These are phyloP conservation scores for Suricata suricatta DNA, from an alignment of 2,113 vertebrate species.

Conservation along the genomic window DNA sequence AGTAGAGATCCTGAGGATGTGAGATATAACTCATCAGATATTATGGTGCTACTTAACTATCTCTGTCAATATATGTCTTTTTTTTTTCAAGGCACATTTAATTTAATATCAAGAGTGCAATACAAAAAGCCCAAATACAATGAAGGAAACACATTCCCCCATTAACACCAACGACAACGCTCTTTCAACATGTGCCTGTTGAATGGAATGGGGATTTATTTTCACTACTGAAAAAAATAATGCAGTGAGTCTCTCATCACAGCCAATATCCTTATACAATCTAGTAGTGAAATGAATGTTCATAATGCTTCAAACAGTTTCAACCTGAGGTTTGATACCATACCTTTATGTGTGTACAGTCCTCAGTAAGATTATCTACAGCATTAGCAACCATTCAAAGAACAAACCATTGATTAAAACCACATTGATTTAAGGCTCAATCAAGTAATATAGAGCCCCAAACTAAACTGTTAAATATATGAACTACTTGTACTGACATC, in stretches of 20 bases:
- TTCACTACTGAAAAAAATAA: conserved; percentile 78
- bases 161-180: conserved; percentile 84
- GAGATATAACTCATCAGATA: not conserved
- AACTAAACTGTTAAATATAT: conserved; percentile 80
- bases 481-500: conserved; percentile 80
- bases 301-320: conserved; percentile 80
- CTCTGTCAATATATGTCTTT: not conserved
- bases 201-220: conserved; percentile 71
- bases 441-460: conserved; percentile 77
- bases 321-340: conserved; percentile 79
- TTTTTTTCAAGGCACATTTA: conserved; percentile 85
- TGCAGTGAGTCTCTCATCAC: conserved; percentile 80
- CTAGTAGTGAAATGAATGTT: conserved; percentile 84
- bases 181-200: conserved; percentile 80
- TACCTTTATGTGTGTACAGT: conserved; percentile 84
- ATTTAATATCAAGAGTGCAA: conserved; percentile 83
- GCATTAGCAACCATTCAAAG: conserved; percentile 84
- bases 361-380: conserved; percentile 82
- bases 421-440: conserved; percentile 82
- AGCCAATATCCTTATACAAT: conserved; percentile 83
- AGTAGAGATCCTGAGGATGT: not conserved
- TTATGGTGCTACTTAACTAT: not conserved
- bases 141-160: conserved; percentile 82
- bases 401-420: conserved; percentile 85
- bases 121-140: conserved; percentile 87